Base-by-base conservation (phyloP, 2,797 vertebrate genomes). In the Sebastes elongatus region DNA sequence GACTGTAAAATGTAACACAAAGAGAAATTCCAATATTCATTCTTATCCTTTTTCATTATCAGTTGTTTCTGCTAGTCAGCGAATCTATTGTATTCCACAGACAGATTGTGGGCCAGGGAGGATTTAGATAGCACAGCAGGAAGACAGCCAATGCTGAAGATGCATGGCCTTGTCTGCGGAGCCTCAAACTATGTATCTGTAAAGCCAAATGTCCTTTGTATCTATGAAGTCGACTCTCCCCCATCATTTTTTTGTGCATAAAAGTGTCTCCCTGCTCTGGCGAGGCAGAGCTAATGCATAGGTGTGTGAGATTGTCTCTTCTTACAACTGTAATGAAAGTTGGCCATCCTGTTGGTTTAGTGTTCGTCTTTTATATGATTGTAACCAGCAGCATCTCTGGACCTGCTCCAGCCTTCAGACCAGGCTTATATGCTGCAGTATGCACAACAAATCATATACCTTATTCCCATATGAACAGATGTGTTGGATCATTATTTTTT, bases 41-140 rank as follows among this genome's bases (percentile, higher is more conserved):
- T 73, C 70, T 87, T 72, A 80, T 85, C 61, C 69, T 30, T 81
- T 90, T 86, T 76, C 83, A 86, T 86, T 88, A 88, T 88, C 87
- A 77, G 49, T 68, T 75, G 66, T 85, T 91, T 71, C 68, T 77
- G 33, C 56, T 7, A 78, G 83, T 89, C 85, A 86, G 86, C 59
- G 6, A 73, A 83, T 89, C 76, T 81, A 38, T 87, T 88, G 79
- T 89, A 22, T 70, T 82, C 68, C 53, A 18, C 61, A 16, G 78
- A 80, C 77, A 88, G 63, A 86, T 68, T 77, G 60, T 42, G 70
- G 64, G 76, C 56, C 76, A 56, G 25, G 64, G 76, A 84, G 76
- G 86, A 90, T 86, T 92, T 80, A 89, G 88, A 88, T 88, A 84
- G 63, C 22, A 35, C 16, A 74, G 74, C 57, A 5, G 68, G 18